A percentile compares a stretch with the other conserved stretches of the same genome.
Conservation (phyloP, 2,113 vertebrate species). For the Tachuris rubrigastra region DNA sequence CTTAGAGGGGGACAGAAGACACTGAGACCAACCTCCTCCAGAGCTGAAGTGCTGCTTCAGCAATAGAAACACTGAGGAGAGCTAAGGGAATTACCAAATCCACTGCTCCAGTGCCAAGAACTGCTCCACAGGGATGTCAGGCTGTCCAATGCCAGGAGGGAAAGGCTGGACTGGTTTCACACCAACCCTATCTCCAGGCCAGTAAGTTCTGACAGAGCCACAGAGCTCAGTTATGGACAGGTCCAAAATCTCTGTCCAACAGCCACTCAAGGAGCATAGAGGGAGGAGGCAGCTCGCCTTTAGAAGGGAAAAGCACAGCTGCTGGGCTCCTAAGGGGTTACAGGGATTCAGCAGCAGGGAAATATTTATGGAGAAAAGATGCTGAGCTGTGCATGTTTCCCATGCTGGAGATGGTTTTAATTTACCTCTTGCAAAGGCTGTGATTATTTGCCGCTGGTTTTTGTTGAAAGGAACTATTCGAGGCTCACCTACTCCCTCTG, state of each 20-base stretch:
- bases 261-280: fast-evolving
- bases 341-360: constrained; percentile 10
- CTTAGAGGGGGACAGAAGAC: not conserved
- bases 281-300: fast-evolving
- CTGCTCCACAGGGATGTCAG: not conserved
- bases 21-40: not conserved
- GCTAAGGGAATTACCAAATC: not conserved
- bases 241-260: not conserved
- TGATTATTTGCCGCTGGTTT: constrained; percentile 45
- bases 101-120: not conserved
- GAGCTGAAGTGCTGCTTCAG: not conserved
- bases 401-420: constrained; percentile 57
- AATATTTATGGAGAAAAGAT: constrained; percentile 60
- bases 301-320: not conserved
- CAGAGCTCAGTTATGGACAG: not conserved
- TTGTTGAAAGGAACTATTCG: constrained; percentile 22
- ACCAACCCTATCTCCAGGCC: not conserved
- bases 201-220: not conserved
- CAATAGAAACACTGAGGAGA: fast-evolving
- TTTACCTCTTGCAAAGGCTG: constrained; percentile 60
- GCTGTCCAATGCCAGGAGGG: not conserved
- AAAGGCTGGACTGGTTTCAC: not conserved
- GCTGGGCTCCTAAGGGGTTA: constrained; percentile 34
- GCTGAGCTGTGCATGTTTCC: constrained; percentile 64
- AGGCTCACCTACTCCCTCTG: constrained; percentile 57